Base-by-base conservation (phyloP, 2,113 vertebrate species). In the Canis aureus region DNA sequence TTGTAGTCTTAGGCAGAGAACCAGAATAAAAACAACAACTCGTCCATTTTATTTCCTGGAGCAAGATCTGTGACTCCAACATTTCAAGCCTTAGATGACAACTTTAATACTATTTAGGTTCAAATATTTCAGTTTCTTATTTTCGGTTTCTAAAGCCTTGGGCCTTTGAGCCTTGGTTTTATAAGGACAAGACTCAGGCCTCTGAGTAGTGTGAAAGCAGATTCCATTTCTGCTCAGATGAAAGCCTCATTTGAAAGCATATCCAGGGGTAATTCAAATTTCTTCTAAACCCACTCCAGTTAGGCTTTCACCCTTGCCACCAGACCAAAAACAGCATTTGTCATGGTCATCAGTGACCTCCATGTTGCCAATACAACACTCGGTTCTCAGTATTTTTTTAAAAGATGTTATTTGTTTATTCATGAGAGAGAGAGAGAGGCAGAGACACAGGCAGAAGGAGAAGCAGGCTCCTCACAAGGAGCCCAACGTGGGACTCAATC, bases 41-140 rank as follows among this genome's bases (percentile, higher is more conserved):
- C 59, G 80, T 87, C 60, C 85, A 93, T 91, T 94, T 84, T 94
- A 94, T 91, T 89, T 96, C 86, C 85, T 82, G 71, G 55, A 95
- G 96, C 81, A 83, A 95, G 27, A 89, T 85, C 71, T 35, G 49
- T 79, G 55, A 86, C 19, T 51, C 55, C 19, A 91, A 49, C 51
- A 76, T 71, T 91, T 95, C 91, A 95, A 91, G 88, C 35, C 38
- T 93, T 71, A 62, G 49, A 89, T 66, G 66, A 87, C 87, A 93
- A 89, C 38, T 51, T 97, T 94, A 94, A 96, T 89, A 82, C 87
- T 69, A 78, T 95, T 59, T 55, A 64, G 79, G 96, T 97, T 97
- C 97, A 97, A 96, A 96, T 93, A n/a, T 62, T 97, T 89, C 27
- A 22, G 43, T 94, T 73, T 96, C 78, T 84, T 82, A 86, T 96